These are phyloP conservation scores for Nannoperca australis DNA, from an alignment of 2,797 vertebrate genomes.

Conservation along the genomic window DNA sequence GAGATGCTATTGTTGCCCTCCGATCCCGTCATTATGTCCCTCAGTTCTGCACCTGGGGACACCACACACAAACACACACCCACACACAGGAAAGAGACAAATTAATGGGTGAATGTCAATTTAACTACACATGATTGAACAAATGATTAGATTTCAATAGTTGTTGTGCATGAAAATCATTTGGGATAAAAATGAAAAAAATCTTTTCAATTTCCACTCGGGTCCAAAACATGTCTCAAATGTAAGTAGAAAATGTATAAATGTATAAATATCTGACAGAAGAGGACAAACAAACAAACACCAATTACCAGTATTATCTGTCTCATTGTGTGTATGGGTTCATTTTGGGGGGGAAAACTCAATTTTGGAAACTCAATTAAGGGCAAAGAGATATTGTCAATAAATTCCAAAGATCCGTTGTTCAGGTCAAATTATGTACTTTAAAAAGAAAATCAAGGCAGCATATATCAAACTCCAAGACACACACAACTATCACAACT, in stretches of 20 bases:
- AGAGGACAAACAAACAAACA: neutral
- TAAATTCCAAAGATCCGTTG: neutral
- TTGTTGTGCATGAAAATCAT: neutral
- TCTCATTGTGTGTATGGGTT: neutral
- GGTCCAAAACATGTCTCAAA: neutral
- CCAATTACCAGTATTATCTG: neutral
- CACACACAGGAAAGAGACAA: constrained; percentile 18
- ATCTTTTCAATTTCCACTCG: neutral
- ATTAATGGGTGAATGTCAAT: constrained; percentile 21
- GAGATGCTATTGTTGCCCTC: constrained; percentile 93
- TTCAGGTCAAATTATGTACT: neutral
- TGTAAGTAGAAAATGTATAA: neutral
- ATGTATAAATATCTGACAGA: neutral
- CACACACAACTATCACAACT: neutral
- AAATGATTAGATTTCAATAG: neutral
- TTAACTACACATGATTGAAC: neutral
- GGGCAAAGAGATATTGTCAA: neutral
- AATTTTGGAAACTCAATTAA: neutral
- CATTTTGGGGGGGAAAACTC: no score
- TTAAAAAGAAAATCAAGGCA: neutral
- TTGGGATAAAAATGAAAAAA: neutral
- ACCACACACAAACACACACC: constrained; percentile 2
- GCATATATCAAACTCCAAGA: constrained; percentile 16
- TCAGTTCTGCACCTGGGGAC: constrained; percentile 87
- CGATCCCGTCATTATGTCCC: constrained; percentile 92